Evolutionary conservation across 2,113 vertebrate species (phyloP).

Genomic region (Equus quagga): DNA sequence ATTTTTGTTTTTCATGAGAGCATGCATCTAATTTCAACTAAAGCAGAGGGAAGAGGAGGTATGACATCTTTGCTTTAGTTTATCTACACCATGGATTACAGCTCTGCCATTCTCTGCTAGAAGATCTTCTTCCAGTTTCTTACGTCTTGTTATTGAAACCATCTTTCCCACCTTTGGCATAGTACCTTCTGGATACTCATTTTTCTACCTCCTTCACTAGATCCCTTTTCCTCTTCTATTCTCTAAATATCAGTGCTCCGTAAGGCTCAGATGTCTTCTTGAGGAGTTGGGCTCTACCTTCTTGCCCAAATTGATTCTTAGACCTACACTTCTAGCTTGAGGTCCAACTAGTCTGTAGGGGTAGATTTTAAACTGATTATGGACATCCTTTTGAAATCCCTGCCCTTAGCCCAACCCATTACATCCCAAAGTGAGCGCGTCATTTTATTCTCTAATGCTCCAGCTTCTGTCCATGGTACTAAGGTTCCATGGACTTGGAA

Average conservation of each 20-base stretch:
- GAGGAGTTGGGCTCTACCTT: not conserved
- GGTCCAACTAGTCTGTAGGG: not conserved
- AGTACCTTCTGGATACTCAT: not conserved
- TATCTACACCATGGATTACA: not conserved
- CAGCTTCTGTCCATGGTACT: not conserved
- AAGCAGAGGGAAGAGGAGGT: not conserved
- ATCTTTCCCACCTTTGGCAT: not conserved
- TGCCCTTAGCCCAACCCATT: not conserved
- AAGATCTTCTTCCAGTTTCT: not conserved
- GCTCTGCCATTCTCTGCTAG: not conserved
- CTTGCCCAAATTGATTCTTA: not conserved
- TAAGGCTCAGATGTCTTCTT: not conserved
- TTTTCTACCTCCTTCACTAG: not conserved
- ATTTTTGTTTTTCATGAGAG: constrained; percentile 13
- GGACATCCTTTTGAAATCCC: not conserved
- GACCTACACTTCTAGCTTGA: not conserved
- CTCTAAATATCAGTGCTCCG: not conserved
- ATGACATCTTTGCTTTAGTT: not conserved
- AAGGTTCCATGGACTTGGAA: not conserved
- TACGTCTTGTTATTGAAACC: not conserved
- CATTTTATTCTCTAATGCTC: not conserved
- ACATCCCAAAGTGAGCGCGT: not conserved
- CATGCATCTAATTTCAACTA: constrained; percentile 16
- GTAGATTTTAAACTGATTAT: not conserved
- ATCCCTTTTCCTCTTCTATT: not conserved